phyloP scores from a whole-genome alignment of 2,888 invertebrate genomes.

The Cetonia aurata region DNA sequence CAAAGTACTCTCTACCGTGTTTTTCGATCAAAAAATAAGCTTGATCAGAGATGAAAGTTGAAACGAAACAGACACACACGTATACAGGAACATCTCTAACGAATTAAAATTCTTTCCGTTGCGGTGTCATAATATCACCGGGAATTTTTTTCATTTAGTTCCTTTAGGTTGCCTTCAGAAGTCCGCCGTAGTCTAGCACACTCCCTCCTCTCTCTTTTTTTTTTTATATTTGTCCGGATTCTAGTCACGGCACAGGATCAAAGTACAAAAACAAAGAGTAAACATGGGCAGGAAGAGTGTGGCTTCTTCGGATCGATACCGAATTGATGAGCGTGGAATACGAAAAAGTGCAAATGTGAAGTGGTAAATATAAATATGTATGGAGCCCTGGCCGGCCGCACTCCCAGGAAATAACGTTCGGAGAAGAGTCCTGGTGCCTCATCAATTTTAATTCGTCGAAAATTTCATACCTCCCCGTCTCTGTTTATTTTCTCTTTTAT shows the following conservation, averaged over 20 bases:
- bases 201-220: not conserved
- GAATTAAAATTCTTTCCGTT: conserved; percentile 5
- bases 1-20: too few species aligned
- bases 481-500: not conserved
- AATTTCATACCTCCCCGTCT: too few species aligned
- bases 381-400: conserved; percentile 36
- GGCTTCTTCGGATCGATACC: conserved; percentile 49
- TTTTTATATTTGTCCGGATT: conserved; percentile 38
- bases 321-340: conserved; percentile 52
- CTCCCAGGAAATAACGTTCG: not conserved
- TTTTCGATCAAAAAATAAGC: too few species aligned
- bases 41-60: too few species aligned
- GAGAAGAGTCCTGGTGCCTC: conserved; percentile 4
- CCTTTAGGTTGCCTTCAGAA: not conserved
- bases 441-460: conserved; percentile 4
- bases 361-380: conserved; percentile 54
- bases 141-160: conserved; percentile 3
- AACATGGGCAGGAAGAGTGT: conserved; percentile 33
- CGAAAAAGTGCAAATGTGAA: conserved; percentile 54
- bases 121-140: not conserved
- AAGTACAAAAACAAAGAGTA: conserved; percentile 43
- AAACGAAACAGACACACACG: too few species aligned
- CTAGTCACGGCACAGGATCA: conserved; percentile 39
- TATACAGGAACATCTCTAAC: too few species aligned
- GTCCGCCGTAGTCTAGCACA: not conserved